Percentiles rank a stretch among this genome's conserved stretches.
phyloP scores from a whole-genome alignment of 2,797 vertebrate genomes.

The Dromococcyx pavoninus region DNA sequence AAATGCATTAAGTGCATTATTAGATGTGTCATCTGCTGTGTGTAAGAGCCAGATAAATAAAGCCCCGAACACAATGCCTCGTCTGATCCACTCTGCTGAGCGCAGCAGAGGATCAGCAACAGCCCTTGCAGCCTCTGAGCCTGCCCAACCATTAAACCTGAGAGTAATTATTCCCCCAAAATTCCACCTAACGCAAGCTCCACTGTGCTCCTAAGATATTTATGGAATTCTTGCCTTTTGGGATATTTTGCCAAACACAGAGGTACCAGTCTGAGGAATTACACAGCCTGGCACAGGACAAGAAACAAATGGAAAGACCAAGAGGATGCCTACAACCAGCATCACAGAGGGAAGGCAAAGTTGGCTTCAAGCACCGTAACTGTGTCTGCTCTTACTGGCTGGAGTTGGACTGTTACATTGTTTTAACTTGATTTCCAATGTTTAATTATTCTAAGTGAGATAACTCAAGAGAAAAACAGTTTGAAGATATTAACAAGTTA shows the following conservation, averaged over 20 bases:
- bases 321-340: background rate
- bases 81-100: background rate
- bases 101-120: background rate
- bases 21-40: background rate
- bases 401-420: background rate
- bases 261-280: background rate
- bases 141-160: background rate
- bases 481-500: background rate
- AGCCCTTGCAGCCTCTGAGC: background rate
- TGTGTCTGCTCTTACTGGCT: background rate
- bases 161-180: background rate
- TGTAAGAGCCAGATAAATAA: background rate
- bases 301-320: background rate
- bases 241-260: background rate
- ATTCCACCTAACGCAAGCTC: fast-evolving
- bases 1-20: slow-evolving; percentile 18
- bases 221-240: background rate
- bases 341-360: background rate
- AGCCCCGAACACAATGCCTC: background rate
- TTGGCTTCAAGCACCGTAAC: background rate
- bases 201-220: background rate
- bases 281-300: background rate
- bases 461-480: background rate
- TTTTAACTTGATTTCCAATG: slow-evolving; percentile 7
- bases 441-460: slow-evolving; percentile 33